Conservation (phyloP, 2,888 invertebrate genomes). For the Drosophila algonquin region DNA sequence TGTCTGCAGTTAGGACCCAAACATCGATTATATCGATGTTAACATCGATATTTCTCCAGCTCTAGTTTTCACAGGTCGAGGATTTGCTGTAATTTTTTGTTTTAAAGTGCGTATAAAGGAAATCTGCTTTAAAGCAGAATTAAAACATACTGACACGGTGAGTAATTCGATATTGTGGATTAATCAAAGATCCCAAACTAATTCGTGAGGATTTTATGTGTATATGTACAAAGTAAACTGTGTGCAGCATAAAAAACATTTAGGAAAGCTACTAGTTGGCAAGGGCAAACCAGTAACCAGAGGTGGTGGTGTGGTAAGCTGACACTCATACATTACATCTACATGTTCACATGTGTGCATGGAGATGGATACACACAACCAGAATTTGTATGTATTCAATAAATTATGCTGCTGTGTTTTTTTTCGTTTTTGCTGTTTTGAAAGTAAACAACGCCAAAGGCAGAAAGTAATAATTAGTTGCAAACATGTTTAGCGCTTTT, state of each 20-base stretch:
- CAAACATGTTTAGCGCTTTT: too few relatives aligned
- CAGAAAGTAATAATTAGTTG: too few relatives aligned
- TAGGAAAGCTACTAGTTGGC: conserved; percentile 2
- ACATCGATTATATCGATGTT: too few relatives aligned
- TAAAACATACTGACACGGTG: conserved; percentile 72
- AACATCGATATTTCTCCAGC: too few relatives aligned
- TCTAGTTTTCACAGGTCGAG: too few relatives aligned
- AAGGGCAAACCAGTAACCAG: conserved; percentile 24
- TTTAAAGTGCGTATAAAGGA: conserved; percentile 56
- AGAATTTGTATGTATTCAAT: conserved; percentile 34
- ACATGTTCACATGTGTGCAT: conserved; percentile 27
- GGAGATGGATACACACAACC: conserved; percentile 43
- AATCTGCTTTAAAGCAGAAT: conserved; percentile 76
- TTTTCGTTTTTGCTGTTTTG: too few relatives aligned
- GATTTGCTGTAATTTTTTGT: conserved; percentile 40
- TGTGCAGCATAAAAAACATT: conserved; percentile 15
- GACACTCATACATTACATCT: conserved; percentile 6
- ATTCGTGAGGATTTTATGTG: background rate
- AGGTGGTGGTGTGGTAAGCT: conserved; percentile 49
- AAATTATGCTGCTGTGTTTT: background rate
- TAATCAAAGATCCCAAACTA: background rate
- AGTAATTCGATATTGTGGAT: conserved; percentile 55
- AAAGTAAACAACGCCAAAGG: too few relatives aligned
- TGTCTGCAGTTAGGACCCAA: too few relatives aligned
- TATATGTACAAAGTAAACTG: too few relatives aligned